Conservation (phyloP, 2,888 invertebrate species). For the Meghimatium bilineatum region DNA sequence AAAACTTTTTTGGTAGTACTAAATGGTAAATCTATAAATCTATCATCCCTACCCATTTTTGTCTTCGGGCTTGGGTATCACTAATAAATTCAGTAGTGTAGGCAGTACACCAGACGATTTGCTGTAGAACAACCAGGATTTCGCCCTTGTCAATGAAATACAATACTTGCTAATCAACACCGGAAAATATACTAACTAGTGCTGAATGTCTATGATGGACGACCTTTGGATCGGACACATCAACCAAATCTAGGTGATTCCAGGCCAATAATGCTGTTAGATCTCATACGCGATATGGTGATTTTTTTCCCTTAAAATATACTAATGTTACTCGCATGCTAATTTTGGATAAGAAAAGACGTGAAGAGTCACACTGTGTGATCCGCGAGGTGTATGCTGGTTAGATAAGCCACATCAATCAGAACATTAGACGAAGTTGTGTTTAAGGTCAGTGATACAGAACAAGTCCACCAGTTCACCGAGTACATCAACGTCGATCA, state of each 20-base stretch:
- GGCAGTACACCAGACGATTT: no score
- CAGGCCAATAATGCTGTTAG: neutral
- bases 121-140: no score
- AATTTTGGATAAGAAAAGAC: neutral
- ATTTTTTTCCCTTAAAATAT: neutral
- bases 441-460: constrained; percentile 1
- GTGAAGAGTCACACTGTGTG: neutral
- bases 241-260: neutral
- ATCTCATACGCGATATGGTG: neutral
- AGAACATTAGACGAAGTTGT: neutral
- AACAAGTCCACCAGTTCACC: neutral
- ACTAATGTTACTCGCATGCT: neutral
- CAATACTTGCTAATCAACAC: no score
- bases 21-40: no score
- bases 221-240: neutral
- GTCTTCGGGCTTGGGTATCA: no score
- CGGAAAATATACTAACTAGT: no score
- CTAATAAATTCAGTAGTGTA: no score
- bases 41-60: no score
- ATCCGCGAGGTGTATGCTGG: neutral
- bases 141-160: no score
- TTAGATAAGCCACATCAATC: constrained; percentile 1
- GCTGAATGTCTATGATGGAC: no score
- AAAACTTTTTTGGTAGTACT: no score
- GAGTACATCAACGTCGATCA: neutral